Percentiles rank a stretch among this genome's conserved stretches.
Evolutionary conservation across 2,888 invertebrate species (phyloP).

Genomic region (Tetrapedia diversipes): DNA sequence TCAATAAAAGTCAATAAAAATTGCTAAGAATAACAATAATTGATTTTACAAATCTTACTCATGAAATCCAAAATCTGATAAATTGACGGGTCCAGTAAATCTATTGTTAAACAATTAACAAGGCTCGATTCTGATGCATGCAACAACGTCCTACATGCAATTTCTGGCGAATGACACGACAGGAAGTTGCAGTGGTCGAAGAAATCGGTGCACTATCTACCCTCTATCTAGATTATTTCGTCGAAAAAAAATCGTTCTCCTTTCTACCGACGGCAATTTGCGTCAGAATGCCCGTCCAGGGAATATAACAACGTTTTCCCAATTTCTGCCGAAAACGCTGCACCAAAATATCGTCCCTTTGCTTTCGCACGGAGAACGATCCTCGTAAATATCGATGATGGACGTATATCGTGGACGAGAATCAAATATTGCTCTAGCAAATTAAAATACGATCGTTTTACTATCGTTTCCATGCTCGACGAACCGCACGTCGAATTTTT

Average conservation of each 20-base stretch:
- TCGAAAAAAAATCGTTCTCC: slow-evolving; percentile 16
- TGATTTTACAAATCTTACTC: too few species aligned
- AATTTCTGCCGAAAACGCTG: slow-evolving; percentile 16
- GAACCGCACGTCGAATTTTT: slow-evolving; percentile 28
- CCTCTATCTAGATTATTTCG: slow-evolving; percentile 49
- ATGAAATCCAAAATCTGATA: too few species aligned
- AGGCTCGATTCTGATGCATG: slow-evolving; percentile 1
- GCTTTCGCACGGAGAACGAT: slow-evolving; percentile 2
- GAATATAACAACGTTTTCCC: slow-evolving; percentile 8
- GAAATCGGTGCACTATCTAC: slow-evolving; percentile 50
- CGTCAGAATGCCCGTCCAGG: slow-evolving; percentile 33
- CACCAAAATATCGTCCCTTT: slow-evolving; percentile 22
- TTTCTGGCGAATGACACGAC: neutral
- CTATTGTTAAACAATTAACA: slow-evolving; percentile 6
- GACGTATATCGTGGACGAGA: neutral
- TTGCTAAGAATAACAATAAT: too few species aligned
- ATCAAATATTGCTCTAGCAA: slow-evolving; percentile 14
- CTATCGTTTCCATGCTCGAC: slow-evolving; percentile 22
- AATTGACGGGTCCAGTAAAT: too few species aligned
- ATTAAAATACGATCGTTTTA: slow-evolving; percentile 17
- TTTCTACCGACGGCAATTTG: slow-evolving; percentile 38
- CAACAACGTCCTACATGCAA: slow-evolving; percentile 7
- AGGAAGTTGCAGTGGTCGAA: slow-evolving; percentile 11
- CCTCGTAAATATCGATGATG: neutral
- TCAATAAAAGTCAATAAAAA: too few species aligned